Percentiles rank a stretch among this genome's conserved stretches.
These are phyloP conservation scores for Malurus splendens DNA, from an alignment of 2,797 vertebrate genomes.

Conservation along the genomic window DNA sequence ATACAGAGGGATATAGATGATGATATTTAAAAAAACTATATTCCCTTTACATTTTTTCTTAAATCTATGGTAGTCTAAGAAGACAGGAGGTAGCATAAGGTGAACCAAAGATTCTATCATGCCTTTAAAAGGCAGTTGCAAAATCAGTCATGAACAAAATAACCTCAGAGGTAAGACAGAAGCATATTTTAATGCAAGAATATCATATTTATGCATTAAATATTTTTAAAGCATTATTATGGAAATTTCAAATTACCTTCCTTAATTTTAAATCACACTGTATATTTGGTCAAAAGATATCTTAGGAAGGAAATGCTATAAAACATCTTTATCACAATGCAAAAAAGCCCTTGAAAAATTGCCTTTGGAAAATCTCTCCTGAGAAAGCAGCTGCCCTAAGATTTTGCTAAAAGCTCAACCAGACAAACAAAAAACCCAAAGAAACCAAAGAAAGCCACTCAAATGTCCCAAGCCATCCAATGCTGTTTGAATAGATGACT, in stretches of 20 bases:
- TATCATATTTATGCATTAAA: too few relatives aligned
- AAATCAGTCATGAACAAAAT: background rate
- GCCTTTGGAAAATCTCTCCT: background rate
- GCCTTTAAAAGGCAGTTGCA: background rate
- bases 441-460: background rate
- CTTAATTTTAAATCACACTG: background rate
- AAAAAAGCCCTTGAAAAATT: background rate
- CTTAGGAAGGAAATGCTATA: background rate
- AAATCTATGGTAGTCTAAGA: background rate
- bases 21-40: background rate
- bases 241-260: background rate
- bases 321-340: background rate
- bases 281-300: background rate
- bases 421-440: background rate
- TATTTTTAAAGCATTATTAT: background rate
- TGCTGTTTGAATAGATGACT: background rate
- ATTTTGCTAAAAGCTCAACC: background rate
- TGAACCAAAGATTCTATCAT: background rate
- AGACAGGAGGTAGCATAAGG: background rate
- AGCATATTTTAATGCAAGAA: background rate
- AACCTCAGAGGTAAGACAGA: background rate
- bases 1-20: fast-evolving
- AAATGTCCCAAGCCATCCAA: background rate
- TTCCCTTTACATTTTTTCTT: background rate
- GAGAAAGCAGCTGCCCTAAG: background rate